These are phyloP conservation scores for Metridium senile DNA, from an alignment of 92 coral and sea anemone species.

Conservation along the genomic window DNA sequence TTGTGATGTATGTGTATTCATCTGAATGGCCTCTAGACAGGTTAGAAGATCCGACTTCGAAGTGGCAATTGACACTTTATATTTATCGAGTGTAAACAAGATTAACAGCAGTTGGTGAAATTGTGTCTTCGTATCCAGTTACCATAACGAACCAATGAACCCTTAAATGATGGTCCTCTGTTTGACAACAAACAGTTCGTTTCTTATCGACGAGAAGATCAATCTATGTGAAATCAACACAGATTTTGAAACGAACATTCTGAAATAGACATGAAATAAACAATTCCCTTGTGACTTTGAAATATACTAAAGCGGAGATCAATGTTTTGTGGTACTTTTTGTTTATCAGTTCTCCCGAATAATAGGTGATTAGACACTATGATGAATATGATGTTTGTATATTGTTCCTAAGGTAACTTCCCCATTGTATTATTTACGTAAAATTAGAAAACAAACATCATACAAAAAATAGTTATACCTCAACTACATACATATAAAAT, in stretches of 20 bases:
- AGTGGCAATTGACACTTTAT: background rate
- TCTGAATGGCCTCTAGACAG: background rate
- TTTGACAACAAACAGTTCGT: background rate
- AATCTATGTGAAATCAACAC: background rate
- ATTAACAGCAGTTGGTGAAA: background rate
- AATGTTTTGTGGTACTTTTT: background rate
- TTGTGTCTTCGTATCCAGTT: background rate
- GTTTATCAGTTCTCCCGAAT: background rate
- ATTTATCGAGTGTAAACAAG: conserved; percentile 4
- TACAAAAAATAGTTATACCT: background rate
- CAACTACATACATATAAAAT: no score
- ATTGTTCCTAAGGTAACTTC: background rate
- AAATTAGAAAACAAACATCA: background rate
- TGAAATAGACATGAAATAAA: background rate
- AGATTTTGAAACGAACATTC: background rate
- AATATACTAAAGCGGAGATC: no score
- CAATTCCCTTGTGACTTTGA: background rate
- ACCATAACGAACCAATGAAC: background rate
- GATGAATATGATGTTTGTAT: background rate
- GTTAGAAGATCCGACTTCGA: background rate
- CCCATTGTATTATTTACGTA: background rate
- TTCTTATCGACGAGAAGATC: background rate
- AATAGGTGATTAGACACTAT: background rate
- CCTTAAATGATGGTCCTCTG: background rate
- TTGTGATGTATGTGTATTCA: background rate